Conservation (phyloP, 2,888 invertebrate genomes). For the Drosophila borborema region DNA sequence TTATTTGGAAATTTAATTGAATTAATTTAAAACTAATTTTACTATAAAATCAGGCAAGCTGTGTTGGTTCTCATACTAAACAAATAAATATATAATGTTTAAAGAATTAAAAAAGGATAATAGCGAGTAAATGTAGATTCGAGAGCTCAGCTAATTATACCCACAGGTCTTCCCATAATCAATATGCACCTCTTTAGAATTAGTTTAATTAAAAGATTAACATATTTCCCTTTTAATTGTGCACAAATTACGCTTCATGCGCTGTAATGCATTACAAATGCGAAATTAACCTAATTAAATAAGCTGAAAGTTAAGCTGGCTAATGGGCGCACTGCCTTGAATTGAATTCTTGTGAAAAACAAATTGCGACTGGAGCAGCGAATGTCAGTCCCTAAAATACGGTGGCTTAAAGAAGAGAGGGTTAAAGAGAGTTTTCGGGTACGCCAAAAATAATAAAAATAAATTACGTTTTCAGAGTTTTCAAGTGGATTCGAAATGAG, state of each 20-base stretch:
- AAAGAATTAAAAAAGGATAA: too few species aligned
- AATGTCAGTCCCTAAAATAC: neutral
- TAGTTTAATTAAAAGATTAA: neutral
- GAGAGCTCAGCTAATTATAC: neutral
- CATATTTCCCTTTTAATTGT: neutral
- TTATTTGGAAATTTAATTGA: too few species aligned
- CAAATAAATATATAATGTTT: too few species aligned
- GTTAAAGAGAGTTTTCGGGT: neutral
- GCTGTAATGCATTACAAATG: neutral
- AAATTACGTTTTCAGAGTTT: neutral
- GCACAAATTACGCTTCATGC: neutral
- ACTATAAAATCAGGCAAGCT: too few species aligned
- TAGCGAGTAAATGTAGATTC: too few species aligned
- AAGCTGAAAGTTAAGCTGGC: neutral
- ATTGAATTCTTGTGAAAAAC: neutral
- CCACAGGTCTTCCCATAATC: neutral
- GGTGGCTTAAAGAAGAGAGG: neutral
- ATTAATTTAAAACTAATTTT: too few species aligned
- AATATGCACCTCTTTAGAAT: neutral
- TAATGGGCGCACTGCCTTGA: neutral
- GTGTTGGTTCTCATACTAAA: too few species aligned
- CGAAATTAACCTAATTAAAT: conserved; percentile 20
- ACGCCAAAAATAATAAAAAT: neutral
- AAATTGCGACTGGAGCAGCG: neutral
- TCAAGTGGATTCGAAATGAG: neutral